These are phyloP conservation scores for Hystrix brachyura DNA, from an alignment of 2,113 vertebrate species.

Conservation along the genomic window DNA sequence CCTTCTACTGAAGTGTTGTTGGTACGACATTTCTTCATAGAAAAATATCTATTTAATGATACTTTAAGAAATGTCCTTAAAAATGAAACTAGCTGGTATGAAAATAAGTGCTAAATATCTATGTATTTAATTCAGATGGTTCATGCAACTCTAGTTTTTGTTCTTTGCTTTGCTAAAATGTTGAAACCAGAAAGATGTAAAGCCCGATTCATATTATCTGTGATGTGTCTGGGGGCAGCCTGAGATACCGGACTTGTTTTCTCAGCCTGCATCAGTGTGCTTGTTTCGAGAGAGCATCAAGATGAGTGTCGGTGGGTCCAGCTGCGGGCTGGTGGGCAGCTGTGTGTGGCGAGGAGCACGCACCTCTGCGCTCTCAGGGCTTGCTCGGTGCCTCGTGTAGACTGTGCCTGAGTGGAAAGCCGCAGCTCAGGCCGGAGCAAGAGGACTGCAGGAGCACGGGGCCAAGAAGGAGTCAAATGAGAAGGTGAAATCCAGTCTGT, in stretches of 20 bases:
- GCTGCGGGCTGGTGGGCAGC: no score
- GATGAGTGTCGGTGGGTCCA: not conserved
- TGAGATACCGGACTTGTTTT: not conserved
- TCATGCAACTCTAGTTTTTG: not conserved
- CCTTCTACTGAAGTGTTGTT: constrained; percentile 29
- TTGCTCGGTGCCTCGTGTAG: not conserved
- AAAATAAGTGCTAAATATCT: constrained; percentile 61
- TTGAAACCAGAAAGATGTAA: constrained; percentile 13
- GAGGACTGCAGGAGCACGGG: not conserved
- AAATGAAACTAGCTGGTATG: constrained; percentile 2
- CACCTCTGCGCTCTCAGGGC: not conserved
- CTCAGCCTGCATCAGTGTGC: not conserved
- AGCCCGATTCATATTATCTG: not conserved
- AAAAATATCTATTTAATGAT: constrained; percentile 41
- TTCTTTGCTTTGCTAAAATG: constrained; percentile 29
- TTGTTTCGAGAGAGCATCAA: not conserved
- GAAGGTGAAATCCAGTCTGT: not conserved
- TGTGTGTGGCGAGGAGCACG: not conserved
- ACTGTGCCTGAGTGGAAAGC: not conserved
- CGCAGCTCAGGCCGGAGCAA: no score
- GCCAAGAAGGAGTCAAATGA: not conserved
- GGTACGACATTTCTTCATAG: not conserved
- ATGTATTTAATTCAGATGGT: not conserved
- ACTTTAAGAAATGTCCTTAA: not conserved
- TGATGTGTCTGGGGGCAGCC: constrained; percentile 18